Conservation (phyloP, 1,140 invertebrate genomes). For the Tachypleus tridentatus region DNA sequence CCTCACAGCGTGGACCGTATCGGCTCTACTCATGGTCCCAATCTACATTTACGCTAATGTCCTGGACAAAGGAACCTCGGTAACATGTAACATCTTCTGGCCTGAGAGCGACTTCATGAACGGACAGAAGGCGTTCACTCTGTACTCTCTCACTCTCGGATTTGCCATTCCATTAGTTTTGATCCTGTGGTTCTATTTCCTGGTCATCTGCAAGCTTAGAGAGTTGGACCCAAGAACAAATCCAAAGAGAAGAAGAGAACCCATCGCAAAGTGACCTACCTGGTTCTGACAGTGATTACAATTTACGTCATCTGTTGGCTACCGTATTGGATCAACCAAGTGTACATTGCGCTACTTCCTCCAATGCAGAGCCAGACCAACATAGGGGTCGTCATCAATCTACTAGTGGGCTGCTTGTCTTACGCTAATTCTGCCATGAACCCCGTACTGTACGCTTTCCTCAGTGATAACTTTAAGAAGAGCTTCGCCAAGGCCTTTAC, state of each 20-base stretch:
- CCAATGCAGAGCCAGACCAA: constrained; percentile 41
- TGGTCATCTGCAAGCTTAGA: constrained; percentile 78
- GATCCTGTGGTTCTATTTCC: constrained; percentile 87
- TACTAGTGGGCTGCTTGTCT: constrained; percentile 72
- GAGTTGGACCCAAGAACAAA: constrained; percentile 36
- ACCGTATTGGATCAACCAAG: constrained; percentile 82
- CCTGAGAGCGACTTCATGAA: constrained; percentile 44
- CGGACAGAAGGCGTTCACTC: constrained; percentile 58
- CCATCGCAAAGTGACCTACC: constrained; percentile 80
- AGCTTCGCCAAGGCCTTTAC: constrained; percentile 71
- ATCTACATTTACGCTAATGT: constrained; percentile 81
- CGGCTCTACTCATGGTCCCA: constrained; percentile 72
- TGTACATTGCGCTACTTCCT: constrained; percentile 29
- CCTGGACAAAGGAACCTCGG: constrained; percentile 34
- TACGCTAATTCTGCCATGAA: constrained; percentile 97
- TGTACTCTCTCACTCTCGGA: constrained; percentile 83
- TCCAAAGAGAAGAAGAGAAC: constrained; percentile 89
- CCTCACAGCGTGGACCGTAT: constrained; percentile 64
- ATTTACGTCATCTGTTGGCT: constrained; percentile 95
- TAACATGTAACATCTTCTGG: constrained; percentile 73
- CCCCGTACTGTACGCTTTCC: constrained; percentile 89
- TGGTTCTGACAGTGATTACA: constrained; percentile 89
- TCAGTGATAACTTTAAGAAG: constrained; percentile 90
- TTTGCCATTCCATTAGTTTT: constrained; percentile 84
- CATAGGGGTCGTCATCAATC: constrained; percentile 56